phyloP scores from a whole-genome alignment of 2,113 vertebrate genomes.

The Dinomys branickii region DNA sequence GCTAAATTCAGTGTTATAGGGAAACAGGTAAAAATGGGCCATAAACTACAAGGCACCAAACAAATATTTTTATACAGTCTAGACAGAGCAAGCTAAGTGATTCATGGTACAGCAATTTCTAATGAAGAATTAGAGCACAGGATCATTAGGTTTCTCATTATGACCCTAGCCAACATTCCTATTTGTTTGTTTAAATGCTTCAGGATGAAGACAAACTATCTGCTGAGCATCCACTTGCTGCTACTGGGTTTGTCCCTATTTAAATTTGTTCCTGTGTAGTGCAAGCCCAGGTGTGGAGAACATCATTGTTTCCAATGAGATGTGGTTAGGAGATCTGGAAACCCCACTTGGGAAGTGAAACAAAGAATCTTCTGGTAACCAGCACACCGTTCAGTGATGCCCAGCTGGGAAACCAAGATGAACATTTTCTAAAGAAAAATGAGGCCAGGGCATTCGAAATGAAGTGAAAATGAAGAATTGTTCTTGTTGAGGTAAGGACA shows the following conservation, averaged over 20 bases:
- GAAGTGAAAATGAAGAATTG: neutral
- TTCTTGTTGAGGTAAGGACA: neutral
- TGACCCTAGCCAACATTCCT: neutral
- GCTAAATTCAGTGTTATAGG: slow-evolving; percentile 41
- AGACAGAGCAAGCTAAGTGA: slow-evolving; percentile 20
- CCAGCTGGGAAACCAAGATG: neutral
- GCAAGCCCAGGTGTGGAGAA: neutral
- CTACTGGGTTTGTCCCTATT: neutral
- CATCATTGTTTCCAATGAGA: neutral
- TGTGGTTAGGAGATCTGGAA: slow-evolving; percentile 13
- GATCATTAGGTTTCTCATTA: neutral
- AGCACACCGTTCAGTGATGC: neutral
- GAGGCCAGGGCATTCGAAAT: neutral
- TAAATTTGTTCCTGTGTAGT: neutral
- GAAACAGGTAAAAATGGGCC: neutral
- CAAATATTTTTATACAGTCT: slow-evolving; percentile 22
- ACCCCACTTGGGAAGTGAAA: slow-evolving; percentile 9
- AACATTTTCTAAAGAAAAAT: neutral
- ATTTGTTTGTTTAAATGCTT: slow-evolving; percentile 28
- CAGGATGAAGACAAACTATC: neutral
- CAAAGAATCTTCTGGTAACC: neutral
- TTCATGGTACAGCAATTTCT: neutral
- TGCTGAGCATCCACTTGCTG: neutral
- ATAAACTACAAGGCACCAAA: slow-evolving; percentile 24
- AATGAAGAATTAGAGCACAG: slow-evolving; percentile 24